Base-by-base conservation (phyloP, 2,797 vertebrate species). In the Ctenopoma kingsleyae region DNA sequence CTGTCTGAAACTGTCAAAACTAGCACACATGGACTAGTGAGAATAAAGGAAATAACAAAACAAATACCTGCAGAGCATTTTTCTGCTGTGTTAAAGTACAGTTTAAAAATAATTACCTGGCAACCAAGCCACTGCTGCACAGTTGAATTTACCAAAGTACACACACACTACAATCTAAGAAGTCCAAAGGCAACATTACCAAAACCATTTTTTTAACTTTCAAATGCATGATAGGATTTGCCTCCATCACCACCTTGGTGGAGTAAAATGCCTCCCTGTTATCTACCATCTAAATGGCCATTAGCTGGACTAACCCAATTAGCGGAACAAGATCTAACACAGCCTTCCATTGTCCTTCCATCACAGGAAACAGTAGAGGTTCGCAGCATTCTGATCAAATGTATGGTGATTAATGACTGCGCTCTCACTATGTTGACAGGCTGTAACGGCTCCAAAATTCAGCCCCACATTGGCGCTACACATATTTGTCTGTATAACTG, bases 311-410 rank as follows among this genome's bases (percentile, higher is more conserved):
- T 92, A 95, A 94, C 89, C 92, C 91, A 95, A 94, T 95, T 93
- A 93, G 90, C 65, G 73, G 84, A 90, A 91, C 89, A 90, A 92
- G 92, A 94, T 93, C 92, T 91, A 91, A 94, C 91, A 89, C 82
- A 87, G 83, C 81, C 80, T 69, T 89, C 92, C 88, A 89, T 85
- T 91, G 90, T 92, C 89, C 87, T 89, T 90, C 92, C 91, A 93
- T 93, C 93, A 93, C 91, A 94, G 92, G 92, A 92, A 93, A 91
- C 93, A 84, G 89, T 86, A 90, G 92, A 91, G 89, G 84, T 88
- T 92, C 92, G 92, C 92, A 91, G 87, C 89, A 92, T 96, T 96
- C 95, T 97, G 94, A 97, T 96, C 95, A 96, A 94, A 95, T 96
- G 95, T 92, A 94, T 90, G 95, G 94, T 95, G 95, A 93, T 95